Percentiles rank a stretch among this genome's conserved stretches.
phyloP scores from a whole-genome alignment of 2,113 vertebrate genomes.

The Sarotherodon lohbergeri region DNA sequence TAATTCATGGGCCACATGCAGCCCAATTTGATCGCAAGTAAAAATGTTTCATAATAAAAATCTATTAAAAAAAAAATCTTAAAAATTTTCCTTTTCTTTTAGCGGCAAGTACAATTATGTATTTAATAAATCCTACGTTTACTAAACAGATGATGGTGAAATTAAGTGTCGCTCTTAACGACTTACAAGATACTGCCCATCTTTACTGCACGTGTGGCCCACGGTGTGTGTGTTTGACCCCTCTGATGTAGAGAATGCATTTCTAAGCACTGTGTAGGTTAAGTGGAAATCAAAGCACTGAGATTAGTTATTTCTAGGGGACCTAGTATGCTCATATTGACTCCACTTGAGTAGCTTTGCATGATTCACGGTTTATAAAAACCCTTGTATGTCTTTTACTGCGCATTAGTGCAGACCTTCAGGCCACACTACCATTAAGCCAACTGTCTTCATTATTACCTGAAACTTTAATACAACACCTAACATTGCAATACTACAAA shows the following conservation, averaged over 20 bases:
- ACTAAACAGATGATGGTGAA: not conserved
- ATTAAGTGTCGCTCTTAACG: not conserved
- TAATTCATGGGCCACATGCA: not conserved
- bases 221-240: not conserved
- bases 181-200: not conserved
- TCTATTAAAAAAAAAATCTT: not conserved
- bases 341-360: not conserved
- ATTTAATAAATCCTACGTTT: not conserved
- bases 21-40: not conserved
- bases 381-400: not conserved
- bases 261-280: not conserved
- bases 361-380: not conserved
- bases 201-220: not conserved
- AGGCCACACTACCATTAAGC: not conserved
- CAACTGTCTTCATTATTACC: not conserved
- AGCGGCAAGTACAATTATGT: not conserved
- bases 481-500: not conserved
- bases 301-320: conserved; percentile 5
- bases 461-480: not conserved
- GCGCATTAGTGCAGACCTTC: not conserved
- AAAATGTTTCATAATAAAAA: not conserved
- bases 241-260: not conserved
- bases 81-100: not conserved
- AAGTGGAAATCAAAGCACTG: conserved; percentile 16
- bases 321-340: not conserved